These are phyloP conservation scores for Hirtodrosophila cameraria DNA, from an alignment of 2,888 invertebrate species.

Conservation along the genomic window DNA sequence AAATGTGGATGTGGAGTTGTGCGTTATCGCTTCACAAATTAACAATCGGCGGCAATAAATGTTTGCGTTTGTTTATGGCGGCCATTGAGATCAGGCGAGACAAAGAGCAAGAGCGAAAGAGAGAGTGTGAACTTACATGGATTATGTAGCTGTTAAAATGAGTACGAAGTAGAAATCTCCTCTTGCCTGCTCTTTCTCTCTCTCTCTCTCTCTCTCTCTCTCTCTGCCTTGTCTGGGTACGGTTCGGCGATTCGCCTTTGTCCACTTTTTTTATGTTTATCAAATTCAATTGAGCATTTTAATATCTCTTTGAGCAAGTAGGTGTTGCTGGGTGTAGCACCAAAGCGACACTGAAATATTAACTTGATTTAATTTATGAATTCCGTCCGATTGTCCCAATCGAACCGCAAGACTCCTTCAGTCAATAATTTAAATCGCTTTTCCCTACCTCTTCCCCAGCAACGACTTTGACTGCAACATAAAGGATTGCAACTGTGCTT, in stretches of 20 bases:
- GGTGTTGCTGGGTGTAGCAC: slow-evolving; percentile 57
- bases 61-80: slow-evolving; percentile 80
- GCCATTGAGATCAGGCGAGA: slow-evolving; percentile 44
- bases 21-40: slow-evolving; percentile 82
- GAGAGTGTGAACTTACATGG: slow-evolving; percentile 43
- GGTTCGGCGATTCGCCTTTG: slow-evolving; percentile 25
- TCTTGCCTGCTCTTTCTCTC: no score
- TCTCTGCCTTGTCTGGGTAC: slow-evolving; percentile 43
- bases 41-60: slow-evolving; percentile 81
- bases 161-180: slow-evolving; percentile 4
- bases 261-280: slow-evolving; percentile 56
- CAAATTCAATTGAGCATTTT: slow-evolving; percentile 80
- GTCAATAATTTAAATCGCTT: slow-evolving; percentile 34
- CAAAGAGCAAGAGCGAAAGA: slow-evolving; percentile 17
- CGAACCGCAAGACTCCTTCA: slow-evolving; percentile 20
- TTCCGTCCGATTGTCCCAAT: slow-evolving; percentile 39
- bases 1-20: slow-evolving; percentile 16
- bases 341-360: slow-evolving; percentile 77
- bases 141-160: slow-evolving; percentile 14
- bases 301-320: slow-evolving; percentile 70
- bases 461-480: background rate
- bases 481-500: slow-evolving; percentile 25
- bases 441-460: background rate
- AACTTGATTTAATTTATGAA: slow-evolving; percentile 79
- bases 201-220: no score